Base-by-base conservation (phyloP, 2,797 vertebrate species). In the Danio jaintianensis region DNA sequence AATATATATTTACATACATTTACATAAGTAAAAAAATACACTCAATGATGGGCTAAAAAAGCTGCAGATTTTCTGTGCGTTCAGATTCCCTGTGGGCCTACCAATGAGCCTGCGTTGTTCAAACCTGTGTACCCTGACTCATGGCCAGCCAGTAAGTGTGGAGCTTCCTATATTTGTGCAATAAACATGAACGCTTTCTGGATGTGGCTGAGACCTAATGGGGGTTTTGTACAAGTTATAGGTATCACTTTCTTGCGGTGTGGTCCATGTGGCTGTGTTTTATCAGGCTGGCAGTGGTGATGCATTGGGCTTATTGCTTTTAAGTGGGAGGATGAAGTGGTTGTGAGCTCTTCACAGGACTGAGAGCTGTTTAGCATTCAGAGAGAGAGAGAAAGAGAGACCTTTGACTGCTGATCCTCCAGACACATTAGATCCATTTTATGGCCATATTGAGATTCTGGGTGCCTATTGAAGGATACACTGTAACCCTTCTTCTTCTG, bases 311-410 rank as follows among this genome's bases (percentile, higher is more conserved):
- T 64, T 82, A 56, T 55, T 71, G 84, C 70, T 72, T 48, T 70
- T 74, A 80, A 76, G 82, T 88, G 82, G 84, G 81, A 61, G 82
- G 82, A 82, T 80, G 74, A 71, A 82, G 78, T 77, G 56, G 56
- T 45, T 80, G 56, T 43, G 43, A 52, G 70, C 72, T 85, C 79
- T 88, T 82, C 38, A 72, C 61, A 64, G 53, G 69, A 75, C 83
- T 63, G 68, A 82, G 66, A 79, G 79, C 69, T 82, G 80, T 86
- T 83, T 86, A 85, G 72, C 74, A 79, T 85, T 84, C 82, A 70
- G 63, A 18, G 36, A 80, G 63, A 66, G 52, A 69, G 43, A 80
- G 76, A 71, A 22, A 78, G 64, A 67, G 61, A 59, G 73, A 64
- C 18, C 22, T 74, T 85, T 80, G 47, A 80, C 79, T 50, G 62